Evolutionary conservation across 2,113 vertebrate genomes (phyloP).

Genomic region (Cichladusa arquata): DNA sequence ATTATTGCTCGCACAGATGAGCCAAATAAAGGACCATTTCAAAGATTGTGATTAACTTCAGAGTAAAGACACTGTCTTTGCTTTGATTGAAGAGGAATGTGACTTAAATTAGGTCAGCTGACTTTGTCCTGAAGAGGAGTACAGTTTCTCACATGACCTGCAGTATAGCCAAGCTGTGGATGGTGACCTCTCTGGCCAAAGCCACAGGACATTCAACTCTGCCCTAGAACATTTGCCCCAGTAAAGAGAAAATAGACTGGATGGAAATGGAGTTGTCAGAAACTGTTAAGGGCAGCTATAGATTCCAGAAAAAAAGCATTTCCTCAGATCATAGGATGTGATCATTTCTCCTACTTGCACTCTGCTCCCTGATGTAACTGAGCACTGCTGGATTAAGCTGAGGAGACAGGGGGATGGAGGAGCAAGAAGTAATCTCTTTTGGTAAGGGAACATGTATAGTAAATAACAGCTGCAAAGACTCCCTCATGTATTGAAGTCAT

Average conservation of each 20-base stretch:
- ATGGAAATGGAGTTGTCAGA: background rate
- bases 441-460: background rate
- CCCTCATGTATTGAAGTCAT: background rate
- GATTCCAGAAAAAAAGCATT: background rate
- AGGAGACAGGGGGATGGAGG: background rate
- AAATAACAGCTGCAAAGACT: constrained; percentile 50
- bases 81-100: constrained; percentile 3
- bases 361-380: background rate
- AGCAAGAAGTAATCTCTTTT: background rate
- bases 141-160: background rate
- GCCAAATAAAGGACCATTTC: background rate
- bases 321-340: background rate
- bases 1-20: background rate
- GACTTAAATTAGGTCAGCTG: background rate
- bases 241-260: background rate
- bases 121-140: background rate
- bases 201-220: background rate
- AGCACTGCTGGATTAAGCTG: background rate
- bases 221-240: background rate
- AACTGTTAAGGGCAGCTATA: background rate
- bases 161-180: background rate
- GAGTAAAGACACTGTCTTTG: background rate
- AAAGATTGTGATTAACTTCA: background rate
- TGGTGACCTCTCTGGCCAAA: background rate
- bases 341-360: background rate